Evolutionary conservation across 2,113 vertebrate species (phyloP), one percentile per base, ranked within the genome.

Genomic region (Strix aluco): DNA sequence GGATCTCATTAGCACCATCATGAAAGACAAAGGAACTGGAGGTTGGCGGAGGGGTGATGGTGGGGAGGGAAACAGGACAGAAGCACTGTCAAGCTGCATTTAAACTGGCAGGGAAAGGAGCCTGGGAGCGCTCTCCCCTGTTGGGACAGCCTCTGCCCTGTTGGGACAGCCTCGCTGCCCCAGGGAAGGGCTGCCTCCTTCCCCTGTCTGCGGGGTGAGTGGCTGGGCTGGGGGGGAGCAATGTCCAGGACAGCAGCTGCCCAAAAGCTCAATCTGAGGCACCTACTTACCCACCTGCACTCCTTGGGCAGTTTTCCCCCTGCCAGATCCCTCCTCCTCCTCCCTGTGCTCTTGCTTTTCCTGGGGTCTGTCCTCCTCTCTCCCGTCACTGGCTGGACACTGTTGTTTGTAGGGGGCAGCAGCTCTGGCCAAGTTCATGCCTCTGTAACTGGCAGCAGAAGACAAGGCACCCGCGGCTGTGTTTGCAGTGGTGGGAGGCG

Each of bases 1-100:
- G 71, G 88, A 93, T 88, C 88, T 94, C 74, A 79, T 93, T 87
- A 92, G 81, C 40, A 79, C 22, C 23, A 84, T 26, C 47, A 74
- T 17, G 26, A 86, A 94, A 92, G 67, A 51, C 75, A 86, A 61
- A 83, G 42, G 72, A 88, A 70, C 72, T 22, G 58, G 79, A 83
- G 49, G 26, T 9, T 86, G 54, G 36, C 67, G 20, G 25, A 75
- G 30, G 8, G 25, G 10, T n/a, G 36, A 70, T 22, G 54, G 46
- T 26, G 13, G 15, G 20, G 52, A 74, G 49, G 54, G 22, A 80
- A 92, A 73, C 25, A 77, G 34, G 40, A 80, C 26, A 72, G 65
- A 79, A 93, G 34, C 0, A 3, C 59, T 69, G 30, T 16, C 42
- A 78, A 29, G 32, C 19, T 90, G 69, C 6, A 2, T 74, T 74